Base-by-base conservation (phyloP, 2,113 vertebrate genomes). In the Theropithecus gelada region DNA sequence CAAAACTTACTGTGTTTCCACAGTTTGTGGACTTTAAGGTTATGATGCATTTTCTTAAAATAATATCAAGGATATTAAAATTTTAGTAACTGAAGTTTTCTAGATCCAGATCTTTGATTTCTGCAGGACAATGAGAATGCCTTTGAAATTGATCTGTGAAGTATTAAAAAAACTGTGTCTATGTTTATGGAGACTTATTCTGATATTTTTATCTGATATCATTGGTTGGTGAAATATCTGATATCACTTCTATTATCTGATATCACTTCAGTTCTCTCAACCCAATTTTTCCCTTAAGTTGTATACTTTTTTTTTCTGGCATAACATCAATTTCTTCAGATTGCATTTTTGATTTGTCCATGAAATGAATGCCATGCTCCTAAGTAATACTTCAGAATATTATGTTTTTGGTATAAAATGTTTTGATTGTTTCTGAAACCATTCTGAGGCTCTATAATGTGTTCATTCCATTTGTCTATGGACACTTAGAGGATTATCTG, bases 291-390 rank as follows among this genome's bases (percentile, higher is more conserved):
- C 2, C 50, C 45, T 70, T 76, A 90, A 78, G 30, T 94, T 94
- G 50, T 90, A 68, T 81, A 81, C 9, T 23, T 45, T 91, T 96
- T 96, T 70, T 92, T 50, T 52, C 90, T 91, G 85, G 78, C 38
- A 94, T 96, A 93, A 64, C 78, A 94, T 95, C 83, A 95, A n/a
- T 96, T 96, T 95, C 40, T 97, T 94, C 27, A 95, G 88, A 79
- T 61, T 96, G 43, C 5, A 86, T 25, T 98, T 95, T 95, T 95
- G 11, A 94, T 97, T 96, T 97, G 66, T 80, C 90, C 95, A 94
- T 95, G 93, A 97, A 98, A 98, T 94, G 96, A 97, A 98, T 45
- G 23, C 8, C 40, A 55, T 79, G 59, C 48, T 89, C 18, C 50
- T 72, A 86, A 38, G 16, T 89, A 78, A 66, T 64, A 25, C 27